These are phyloP conservation scores for Hapalemur alaotrensis DNA, from an alignment of 2,797 vertebrate species.

Conservation along the genomic window DNA sequence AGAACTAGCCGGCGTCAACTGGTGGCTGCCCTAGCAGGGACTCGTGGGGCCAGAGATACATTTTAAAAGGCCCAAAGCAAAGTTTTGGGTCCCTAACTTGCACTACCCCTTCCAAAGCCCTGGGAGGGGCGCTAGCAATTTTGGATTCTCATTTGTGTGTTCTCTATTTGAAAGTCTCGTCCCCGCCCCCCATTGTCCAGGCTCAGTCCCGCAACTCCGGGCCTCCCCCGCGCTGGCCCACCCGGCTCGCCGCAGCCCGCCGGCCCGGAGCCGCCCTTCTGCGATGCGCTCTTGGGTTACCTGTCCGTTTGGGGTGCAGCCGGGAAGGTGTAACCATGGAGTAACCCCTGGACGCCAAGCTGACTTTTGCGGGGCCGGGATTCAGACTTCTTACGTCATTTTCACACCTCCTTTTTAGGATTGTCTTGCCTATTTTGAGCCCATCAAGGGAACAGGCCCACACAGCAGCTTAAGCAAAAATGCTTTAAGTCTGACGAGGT, in stretches of 20 bases:
- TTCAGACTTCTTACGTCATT: background rate
- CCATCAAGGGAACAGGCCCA: background rate
- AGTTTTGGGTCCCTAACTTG: background rate
- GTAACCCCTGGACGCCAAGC: background rate
- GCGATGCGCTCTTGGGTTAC: background rate
- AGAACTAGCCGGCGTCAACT: background rate
- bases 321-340: rapidly evolving
- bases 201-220: background rate
- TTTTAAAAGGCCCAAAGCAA: background rate
- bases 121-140: background rate
- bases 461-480: background rate
- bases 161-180: background rate
- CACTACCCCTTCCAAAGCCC: background rate
- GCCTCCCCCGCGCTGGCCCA: rapidly evolving
- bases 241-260: no score
- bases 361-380: background rate
- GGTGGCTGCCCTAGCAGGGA: background rate
- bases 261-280: rapidly evolving
- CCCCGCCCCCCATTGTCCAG: rapidly evolving
- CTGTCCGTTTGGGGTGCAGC: background rate
- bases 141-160: background rate
- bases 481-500: background rate
- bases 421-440: background rate
- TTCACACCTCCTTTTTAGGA: background rate
- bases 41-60: background rate